These are phyloP conservation scores for Vesta saturnalis DNA, from an alignment of 2,888 invertebrate species.

Conservation along the genomic window DNA sequence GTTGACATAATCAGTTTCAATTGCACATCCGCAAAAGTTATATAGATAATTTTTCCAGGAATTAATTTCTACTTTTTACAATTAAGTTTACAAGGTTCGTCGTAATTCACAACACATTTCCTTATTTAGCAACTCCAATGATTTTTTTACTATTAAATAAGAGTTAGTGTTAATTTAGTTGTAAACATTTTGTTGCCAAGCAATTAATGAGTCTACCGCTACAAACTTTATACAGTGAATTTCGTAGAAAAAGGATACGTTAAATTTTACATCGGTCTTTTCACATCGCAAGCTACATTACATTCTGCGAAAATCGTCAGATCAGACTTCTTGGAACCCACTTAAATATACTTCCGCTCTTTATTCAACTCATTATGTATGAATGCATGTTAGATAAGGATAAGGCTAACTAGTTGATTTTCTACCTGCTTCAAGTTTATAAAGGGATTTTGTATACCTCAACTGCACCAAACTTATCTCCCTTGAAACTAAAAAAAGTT, in stretches of 20 bases:
- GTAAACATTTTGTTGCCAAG: constrained; percentile 10
- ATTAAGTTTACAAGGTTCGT: neutral
- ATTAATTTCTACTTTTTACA: neutral
- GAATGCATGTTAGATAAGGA: constrained; percentile 21
- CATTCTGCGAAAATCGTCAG: constrained; percentile 56
- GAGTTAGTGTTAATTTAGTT: neutral
- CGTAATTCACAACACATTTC: neutral
- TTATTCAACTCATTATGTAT: constrained; percentile 23
- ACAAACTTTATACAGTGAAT: constrained; percentile 6
- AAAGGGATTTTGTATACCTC: neutral
- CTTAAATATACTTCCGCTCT: constrained; percentile 24
- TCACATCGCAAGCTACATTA: constrained; percentile 26
- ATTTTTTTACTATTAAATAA: neutral
- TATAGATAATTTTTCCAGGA: neutral
- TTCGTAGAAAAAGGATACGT: constrained; percentile 9
- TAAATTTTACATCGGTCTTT: too few species aligned
- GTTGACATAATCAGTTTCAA: too few species aligned
- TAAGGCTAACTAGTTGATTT: constrained; percentile 29
- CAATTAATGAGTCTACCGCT: constrained; percentile 4
- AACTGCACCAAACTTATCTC: too few species aligned
- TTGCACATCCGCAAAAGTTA: too few species aligned
- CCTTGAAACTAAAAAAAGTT: neutral
- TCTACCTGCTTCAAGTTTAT: constrained; percentile 42
- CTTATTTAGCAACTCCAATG: neutral
- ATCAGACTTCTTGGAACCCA: constrained; percentile 58